Base-by-base conservation (phyloP, 2,888 invertebrate species). In the Ypsolopha scabrella region DNA sequence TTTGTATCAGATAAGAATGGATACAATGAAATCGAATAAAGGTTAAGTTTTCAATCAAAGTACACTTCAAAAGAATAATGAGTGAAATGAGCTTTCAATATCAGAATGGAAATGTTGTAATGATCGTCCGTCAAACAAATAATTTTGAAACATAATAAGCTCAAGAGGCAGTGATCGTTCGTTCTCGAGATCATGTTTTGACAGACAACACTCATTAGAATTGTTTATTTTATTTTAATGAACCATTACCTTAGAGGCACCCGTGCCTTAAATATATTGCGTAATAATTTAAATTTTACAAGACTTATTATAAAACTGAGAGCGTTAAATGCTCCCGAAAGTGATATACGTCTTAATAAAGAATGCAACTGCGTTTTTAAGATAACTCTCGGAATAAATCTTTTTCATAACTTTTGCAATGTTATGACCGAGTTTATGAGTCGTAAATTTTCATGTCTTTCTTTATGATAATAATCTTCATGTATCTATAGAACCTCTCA, bases 31-130 rank as follows among this genome's bases (percentile, higher is more conserved):
- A 51, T 57, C 56, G 58, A 60, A 59, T 55, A 60, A 57, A 55
- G 61, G 38, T 13, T 10, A 7, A 38, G 37, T 11, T 39, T 48
- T 48, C 48, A 48, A 39, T 48, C 48, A 48, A 34, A 38, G 10
- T 10, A 38, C n/a, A 58, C 64, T 62, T 64, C 63, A 67, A 70
- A 63, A 58, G 58, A 61, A 62, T 65, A 67, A 80, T 72, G 75
- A 80, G 83, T 48, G 83, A 83, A 81, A 76, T 73, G 66, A 75
- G 70, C 75, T 76, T 74, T 81, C 79, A 79, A 76, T 77, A 80
- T 79, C 72, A 62, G 74, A 80, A 76, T 75, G 75, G 68, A 78
- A 79, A 65, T 60, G 62, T 65, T 55, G 60, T 78, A 80, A 76
- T 75, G 75, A 78, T 75, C 72, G 68, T 69, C 68, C 62, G 64